phyloP scores from a whole-genome alignment of 2,888 invertebrate species.

The Cephus nigrinus region DNA sequence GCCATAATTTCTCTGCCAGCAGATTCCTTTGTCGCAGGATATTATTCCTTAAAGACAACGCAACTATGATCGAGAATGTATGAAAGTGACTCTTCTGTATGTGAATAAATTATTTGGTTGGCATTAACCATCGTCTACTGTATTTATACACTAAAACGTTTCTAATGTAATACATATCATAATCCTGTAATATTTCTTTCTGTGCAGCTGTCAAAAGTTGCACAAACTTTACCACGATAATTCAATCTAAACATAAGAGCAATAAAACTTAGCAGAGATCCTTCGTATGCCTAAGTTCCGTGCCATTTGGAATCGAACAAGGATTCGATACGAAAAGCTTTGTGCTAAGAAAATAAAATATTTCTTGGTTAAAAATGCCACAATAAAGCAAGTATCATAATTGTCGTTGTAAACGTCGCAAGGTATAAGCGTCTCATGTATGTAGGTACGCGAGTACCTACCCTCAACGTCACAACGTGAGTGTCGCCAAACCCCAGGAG shows the following conservation, averaged over 20 bases:
- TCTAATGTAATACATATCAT: not conserved
- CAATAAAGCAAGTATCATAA: not conserved
- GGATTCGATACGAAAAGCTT: not conserved
- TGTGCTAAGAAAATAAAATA: not conserved
- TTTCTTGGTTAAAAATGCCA: not conserved
- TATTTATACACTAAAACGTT: not conserved
- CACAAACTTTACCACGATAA: no score
- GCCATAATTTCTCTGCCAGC: not conserved
- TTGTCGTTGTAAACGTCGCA: not conserved
- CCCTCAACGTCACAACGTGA: not conserved
- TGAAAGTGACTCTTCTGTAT: constrained; percentile 17
- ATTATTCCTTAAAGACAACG: not conserved
- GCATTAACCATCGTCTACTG: constrained; percentile 1
- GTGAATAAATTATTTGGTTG: constrained; percentile 21
- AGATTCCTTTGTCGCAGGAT: not conserved
- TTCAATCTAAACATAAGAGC: no score
- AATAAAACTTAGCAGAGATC: not conserved
- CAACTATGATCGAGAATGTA: constrained; percentile 10
- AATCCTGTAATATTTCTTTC: not conserved
- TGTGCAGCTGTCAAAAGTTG: not conserved
- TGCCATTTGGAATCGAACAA: not conserved
- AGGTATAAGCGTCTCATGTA: not conserved
- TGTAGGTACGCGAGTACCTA: not conserved
- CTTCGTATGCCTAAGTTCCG: not conserved
- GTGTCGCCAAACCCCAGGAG: not conserved